Evolutionary conservation across 2,888 invertebrate genomes (phyloP).

Genomic region (Lithophane leautieri): DNA sequence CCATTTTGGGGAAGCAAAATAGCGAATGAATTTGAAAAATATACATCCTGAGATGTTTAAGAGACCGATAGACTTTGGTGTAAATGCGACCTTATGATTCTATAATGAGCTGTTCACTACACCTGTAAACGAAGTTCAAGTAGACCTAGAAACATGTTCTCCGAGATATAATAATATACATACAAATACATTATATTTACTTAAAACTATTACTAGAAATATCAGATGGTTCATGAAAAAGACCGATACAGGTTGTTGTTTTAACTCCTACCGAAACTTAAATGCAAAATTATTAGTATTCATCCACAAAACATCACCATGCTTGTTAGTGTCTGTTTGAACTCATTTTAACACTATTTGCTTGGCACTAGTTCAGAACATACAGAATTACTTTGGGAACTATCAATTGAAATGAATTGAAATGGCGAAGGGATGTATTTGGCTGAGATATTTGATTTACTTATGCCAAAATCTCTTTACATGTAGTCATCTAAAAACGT

Average conservation of each 20-base stretch:
- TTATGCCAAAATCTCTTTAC: background rate
- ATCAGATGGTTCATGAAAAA: background rate
- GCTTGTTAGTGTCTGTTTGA: conserved; percentile 54
- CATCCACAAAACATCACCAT: conserved; percentile 47
- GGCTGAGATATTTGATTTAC: conserved; percentile 7
- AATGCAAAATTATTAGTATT: conserved; percentile 25
- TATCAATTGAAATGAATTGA: conserved; percentile 21
- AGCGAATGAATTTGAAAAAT: background rate
- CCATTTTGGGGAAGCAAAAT: background rate
- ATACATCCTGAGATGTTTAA: background rate
- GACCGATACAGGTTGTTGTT: background rate
- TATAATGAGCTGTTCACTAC: background rate
- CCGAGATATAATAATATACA: background rate
- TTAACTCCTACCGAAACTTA: background rate
- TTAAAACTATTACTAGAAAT: conserved; percentile 24
- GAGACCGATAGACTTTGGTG: background rate
- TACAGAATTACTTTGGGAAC: conserved; percentile 6
- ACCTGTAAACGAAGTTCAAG: conserved; percentile 4
- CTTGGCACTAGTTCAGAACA: conserved; percentile 36
- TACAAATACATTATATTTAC: background rate
- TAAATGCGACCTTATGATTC: background rate
- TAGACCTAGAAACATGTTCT: conserved; percentile 9
- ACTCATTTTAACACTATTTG: conserved; percentile 28
- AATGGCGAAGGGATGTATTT: conserved; percentile 2
- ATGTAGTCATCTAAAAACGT: background rate